Percentiles rank a stretch among this genome's conserved stretches.
Conservation (phyloP, 2,888 invertebrate genomes). For the Sinodicranocentrus sp. region DNA sequence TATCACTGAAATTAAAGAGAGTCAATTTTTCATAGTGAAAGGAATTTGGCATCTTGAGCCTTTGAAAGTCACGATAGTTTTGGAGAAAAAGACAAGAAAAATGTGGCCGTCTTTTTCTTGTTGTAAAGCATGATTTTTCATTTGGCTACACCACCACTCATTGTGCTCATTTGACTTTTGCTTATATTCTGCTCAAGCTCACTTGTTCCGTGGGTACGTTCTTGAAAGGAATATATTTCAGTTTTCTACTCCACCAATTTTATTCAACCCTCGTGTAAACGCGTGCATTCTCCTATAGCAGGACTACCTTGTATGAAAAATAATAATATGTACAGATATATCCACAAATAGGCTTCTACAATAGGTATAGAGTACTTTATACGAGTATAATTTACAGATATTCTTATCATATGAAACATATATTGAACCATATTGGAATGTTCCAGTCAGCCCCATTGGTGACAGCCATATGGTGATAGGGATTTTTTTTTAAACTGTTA, state of each 20-base stretch:
- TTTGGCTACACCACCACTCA: slow-evolving; percentile 33
- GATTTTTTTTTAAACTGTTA: slow-evolving; percentile 18
- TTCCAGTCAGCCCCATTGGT: neutral
- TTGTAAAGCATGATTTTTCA: slow-evolving; percentile 54
- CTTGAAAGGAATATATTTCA: too few species aligned
- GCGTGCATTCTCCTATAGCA: too few species aligned
- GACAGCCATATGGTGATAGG: neutral
- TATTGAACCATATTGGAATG: slow-evolving; percentile 10
- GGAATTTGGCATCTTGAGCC: slow-evolving; percentile 55
- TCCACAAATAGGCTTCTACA: too few species aligned
- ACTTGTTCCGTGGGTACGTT: too few species aligned
- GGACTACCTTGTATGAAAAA: too few species aligned
- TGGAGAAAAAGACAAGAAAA: slow-evolving; percentile 52
- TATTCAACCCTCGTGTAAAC: too few species aligned
- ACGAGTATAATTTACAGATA: too few species aligned
- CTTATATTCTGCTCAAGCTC: neutral
- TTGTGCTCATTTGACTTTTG: slow-evolving; percentile 3
- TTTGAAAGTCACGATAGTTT: slow-evolving; percentile 44
- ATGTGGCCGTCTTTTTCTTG: slow-evolving; percentile 41
- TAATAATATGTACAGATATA: too few species aligned
- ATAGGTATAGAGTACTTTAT: too few species aligned
- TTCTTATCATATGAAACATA: too few species aligned
- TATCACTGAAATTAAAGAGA: slow-evolving; percentile 64
- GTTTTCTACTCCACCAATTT: too few species aligned
- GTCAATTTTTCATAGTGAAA: slow-evolving; percentile 60